These are phyloP conservation scores for Anableps anableps DNA, from an alignment of 2,797 vertebrate species.

Conservation along the genomic window DNA sequence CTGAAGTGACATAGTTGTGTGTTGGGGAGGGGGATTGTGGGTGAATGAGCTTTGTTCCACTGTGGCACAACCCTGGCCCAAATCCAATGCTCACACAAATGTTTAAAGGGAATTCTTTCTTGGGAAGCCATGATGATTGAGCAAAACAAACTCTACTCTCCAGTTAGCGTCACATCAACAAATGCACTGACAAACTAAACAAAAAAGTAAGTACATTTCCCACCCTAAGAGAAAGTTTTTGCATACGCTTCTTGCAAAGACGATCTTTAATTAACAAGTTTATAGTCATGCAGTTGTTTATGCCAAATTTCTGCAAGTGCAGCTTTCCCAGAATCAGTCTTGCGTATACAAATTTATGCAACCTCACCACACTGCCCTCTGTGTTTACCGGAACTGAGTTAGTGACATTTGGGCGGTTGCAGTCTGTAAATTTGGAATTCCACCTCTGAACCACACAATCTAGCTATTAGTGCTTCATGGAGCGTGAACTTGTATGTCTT, in stretches of 20 bases:
- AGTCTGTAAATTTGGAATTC: conserved; percentile 71
- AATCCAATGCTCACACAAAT: conserved; percentile 27
- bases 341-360: conserved; percentile 15
- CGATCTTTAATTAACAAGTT: conserved; percentile 16
- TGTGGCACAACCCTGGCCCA: conserved; percentile 37
- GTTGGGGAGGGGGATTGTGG: not conserved
- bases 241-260: conserved; percentile 1
- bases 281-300: conserved; percentile 23
- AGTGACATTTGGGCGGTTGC: conserved; percentile 51
- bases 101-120: conserved; percentile 24
- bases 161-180: conserved; percentile 21
- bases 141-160: conserved; percentile 27
- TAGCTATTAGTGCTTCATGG: conserved; percentile 65
- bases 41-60: conserved; percentile 46
- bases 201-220: not conserved
- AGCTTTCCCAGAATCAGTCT: conserved; percentile 13
- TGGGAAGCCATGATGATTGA: conserved; percentile 26
- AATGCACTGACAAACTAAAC: conserved; percentile 5
- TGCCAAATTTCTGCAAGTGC: conserved; percentile 22
- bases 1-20: conserved; percentile 46
- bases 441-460: conserved; percentile 68
- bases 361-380: conserved; percentile 53
- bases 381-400: conserved; percentile 62
- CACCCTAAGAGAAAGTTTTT: not conserved
- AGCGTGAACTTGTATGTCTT: conserved; percentile 66